A percentile compares a stretch with the other conserved stretches of the same genome.
Evolutionary conservation across 2,797 vertebrate genomes (phyloP).

Genomic region (Onychomys arenicola): DNA sequence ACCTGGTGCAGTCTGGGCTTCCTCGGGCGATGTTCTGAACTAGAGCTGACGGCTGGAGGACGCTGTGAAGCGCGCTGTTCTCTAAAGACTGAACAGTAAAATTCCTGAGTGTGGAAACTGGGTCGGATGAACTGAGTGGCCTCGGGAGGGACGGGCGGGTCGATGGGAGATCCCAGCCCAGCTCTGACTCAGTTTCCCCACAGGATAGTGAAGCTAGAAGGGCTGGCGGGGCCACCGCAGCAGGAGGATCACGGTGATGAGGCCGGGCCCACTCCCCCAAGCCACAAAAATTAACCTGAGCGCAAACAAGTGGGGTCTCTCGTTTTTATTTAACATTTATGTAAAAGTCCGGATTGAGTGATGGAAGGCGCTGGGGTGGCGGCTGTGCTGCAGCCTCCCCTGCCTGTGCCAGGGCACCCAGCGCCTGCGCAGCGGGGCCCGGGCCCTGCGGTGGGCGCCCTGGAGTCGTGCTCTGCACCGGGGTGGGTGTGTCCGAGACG

Average conservation of each 20-base stretch:
- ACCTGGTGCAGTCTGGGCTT: neutral
- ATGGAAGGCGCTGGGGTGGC: neutral
- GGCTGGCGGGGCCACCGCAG: neutral
- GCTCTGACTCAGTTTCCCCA: neutral
- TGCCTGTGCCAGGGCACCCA: neutral
- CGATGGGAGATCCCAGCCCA: neutral
- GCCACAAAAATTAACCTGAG: neutral
- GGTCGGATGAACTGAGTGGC: too few species aligned
- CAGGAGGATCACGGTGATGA: neutral
- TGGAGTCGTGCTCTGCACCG: too few species aligned
- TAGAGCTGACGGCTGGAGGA: neutral
- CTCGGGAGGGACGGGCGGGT: neutral
- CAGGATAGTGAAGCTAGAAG: too few species aligned
- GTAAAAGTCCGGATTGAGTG: constrained; percentile 25
- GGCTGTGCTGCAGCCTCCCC: neutral
- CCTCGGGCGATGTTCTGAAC: neutral
- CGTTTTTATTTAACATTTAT: constrained; percentile 60
- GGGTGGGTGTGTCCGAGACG: too few species aligned
- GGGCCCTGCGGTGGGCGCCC: neutral
- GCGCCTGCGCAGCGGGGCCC: neutral
- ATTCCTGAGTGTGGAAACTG: too few species aligned
- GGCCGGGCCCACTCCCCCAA: neutral
- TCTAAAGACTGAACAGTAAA: neutral
- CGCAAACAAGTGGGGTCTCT: too few species aligned
- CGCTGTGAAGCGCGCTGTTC: too few species aligned